Conservation (phyloP, 2,113 vertebrate genomes). For the Notothenia rossii region DNA sequence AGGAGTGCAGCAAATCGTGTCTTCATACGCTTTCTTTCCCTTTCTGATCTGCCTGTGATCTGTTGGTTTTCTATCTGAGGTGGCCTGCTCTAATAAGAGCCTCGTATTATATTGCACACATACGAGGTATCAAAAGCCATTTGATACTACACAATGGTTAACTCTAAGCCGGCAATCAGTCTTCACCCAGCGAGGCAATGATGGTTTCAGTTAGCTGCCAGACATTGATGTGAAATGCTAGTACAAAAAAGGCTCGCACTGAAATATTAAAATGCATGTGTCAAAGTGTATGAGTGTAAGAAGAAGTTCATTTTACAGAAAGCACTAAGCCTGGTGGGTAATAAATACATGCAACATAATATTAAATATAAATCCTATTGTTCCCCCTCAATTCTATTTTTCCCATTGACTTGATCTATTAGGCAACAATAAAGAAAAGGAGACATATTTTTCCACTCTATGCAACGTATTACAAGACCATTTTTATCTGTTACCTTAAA, state of each 20-base stretch:
- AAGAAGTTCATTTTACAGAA: slow-evolving; percentile 29
- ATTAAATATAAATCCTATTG: slow-evolving; percentile 34
- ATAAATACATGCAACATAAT: slow-evolving; percentile 48
- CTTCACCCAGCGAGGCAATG: slow-evolving; percentile 3
- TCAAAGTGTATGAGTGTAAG: slow-evolving; percentile 14
- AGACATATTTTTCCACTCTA: slow-evolving; percentile 14
- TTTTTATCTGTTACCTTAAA: not conserved
- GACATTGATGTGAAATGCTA: slow-evolving; percentile 13
- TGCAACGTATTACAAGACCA: slow-evolving; percentile 10
- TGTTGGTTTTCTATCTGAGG: slow-evolving; percentile 19
- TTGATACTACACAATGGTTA: slow-evolving; percentile 5
- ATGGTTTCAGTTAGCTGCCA: slow-evolving; percentile 15
- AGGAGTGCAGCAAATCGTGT: not conserved
- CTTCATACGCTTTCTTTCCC: not conserved
- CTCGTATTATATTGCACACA: slow-evolving; percentile 25
- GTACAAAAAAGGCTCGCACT: not conserved
- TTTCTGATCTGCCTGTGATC: slow-evolving; percentile 21
- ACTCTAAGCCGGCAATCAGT: not conserved
- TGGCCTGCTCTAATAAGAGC: slow-evolving; percentile 24
- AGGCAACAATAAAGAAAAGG: slow-evolving; percentile 11
- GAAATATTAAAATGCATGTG: slow-evolving; percentile 44
- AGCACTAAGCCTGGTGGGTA: slow-evolving; percentile 30
- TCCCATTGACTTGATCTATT: slow-evolving; percentile 19
- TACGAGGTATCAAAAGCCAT: slow-evolving; percentile 4
- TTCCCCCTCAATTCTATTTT: slow-evolving; percentile 13